Evolutionary conservation across 2,113 vertebrate species (phyloP).

Genomic region (Nothobranchius furzeri): DNA sequence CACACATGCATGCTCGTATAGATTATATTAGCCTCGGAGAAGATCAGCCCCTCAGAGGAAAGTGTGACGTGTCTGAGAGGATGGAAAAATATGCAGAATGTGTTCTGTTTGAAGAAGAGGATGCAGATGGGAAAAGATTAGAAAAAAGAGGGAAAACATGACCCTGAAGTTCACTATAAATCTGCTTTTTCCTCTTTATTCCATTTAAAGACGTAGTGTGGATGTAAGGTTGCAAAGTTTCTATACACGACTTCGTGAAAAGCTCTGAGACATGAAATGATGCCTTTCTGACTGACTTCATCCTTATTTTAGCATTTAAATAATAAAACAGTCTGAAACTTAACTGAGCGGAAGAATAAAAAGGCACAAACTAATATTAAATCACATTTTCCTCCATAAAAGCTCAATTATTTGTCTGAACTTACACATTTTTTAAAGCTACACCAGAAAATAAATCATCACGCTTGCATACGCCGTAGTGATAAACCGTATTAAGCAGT

Average conservation of each 20-base stretch:
- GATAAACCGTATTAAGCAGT: neutral
- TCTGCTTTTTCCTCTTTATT: constrained; percentile 17
- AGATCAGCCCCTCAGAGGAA: constrained; percentile 40
- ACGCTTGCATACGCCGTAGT: neutral
- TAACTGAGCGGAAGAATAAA: too few species aligned
- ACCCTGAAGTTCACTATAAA: constrained; percentile 8
- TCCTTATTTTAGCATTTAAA: too few species aligned
- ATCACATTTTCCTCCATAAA: too few species aligned
- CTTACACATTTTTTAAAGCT: neutral
- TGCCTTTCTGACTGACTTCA: too few species aligned
- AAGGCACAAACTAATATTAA: too few species aligned
- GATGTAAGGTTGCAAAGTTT: too few species aligned
- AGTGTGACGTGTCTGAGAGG: constrained; percentile 46
- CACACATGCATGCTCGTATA: neutral
- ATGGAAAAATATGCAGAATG: constrained; percentile 62
- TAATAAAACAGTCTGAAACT: too few species aligned
- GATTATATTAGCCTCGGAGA: constrained; percentile 3
- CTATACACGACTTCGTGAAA: too few species aligned
- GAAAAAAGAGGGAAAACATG: constrained; percentile 19
- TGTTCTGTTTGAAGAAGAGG: constrained; percentile 36
- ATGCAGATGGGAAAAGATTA: constrained; percentile 30
- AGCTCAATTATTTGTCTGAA: neutral
- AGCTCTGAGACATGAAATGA: too few species aligned
- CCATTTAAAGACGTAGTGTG: constrained; percentile 23
- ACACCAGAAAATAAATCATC: neutral